These are phyloP conservation scores for Pluvialis apricaria DNA, from an alignment of 2,113 vertebrate species.

Conservation along the genomic window DNA sequence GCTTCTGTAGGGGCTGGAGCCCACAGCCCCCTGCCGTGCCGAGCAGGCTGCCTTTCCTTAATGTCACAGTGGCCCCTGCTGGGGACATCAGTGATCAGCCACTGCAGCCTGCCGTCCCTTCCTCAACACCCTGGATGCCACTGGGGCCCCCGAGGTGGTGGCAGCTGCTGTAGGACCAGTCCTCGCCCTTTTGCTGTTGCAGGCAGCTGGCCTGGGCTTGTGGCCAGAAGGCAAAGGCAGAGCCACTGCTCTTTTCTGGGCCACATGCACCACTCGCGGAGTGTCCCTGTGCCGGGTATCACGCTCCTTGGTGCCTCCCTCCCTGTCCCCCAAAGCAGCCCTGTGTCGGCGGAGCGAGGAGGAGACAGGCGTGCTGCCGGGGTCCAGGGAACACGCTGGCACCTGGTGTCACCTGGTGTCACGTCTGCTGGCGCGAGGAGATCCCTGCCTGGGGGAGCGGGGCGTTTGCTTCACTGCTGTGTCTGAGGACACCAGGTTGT, in stretches of 20 bases:
- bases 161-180: not conserved
- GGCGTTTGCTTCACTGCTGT: not conserved
- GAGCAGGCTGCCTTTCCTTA: not conserved
- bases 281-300: not conserved
- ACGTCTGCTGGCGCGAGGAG: not conserved
- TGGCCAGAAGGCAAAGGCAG: not conserved
- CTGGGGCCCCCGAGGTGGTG: not conserved
- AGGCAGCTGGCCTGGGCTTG: not conserved
- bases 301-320: not conserved
- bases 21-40: not conserved
- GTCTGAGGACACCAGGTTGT: slow-evolving; percentile 19
- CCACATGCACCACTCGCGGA: not conserved
- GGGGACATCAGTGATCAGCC: slow-evolving; percentile 25
- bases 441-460: not conserved
- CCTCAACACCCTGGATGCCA: not conserved
- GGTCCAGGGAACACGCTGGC: not conserved
- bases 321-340: not conserved
- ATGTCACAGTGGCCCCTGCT: slow-evolving; percentile 53
- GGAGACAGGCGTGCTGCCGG: not conserved
- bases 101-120: not conserved
- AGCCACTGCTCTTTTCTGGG: not conserved
- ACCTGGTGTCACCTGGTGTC: not conserved
- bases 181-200: not conserved
- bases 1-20: not conserved
- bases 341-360: not conserved